Percentiles rank a stretch among this genome's conserved stretches.
Conservation (phyloP, 2,113 vertebrate species). For the Mustela lutreola region DNA sequence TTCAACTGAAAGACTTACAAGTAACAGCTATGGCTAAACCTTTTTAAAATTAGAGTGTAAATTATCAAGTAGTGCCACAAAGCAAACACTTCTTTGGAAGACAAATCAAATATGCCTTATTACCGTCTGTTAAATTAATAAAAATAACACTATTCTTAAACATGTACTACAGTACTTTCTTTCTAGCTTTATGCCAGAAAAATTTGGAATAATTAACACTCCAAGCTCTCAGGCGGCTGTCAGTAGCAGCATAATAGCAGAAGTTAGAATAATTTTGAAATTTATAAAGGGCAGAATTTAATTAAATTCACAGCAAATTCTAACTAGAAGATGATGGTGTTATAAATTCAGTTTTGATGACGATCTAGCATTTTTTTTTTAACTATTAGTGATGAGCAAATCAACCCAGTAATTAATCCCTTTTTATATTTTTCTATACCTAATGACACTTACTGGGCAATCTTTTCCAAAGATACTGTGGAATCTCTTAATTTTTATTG, state of each 20-base stretch:
- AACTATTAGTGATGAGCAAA: neutral
- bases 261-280: conserved; percentile 24
- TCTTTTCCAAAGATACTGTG: neutral
- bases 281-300: neutral
- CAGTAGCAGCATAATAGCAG: neutral
- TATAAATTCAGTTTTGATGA: neutral
- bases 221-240: neutral
- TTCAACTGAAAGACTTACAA: neutral
- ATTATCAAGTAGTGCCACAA: conserved; percentile 30
- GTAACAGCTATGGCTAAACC: neutral
- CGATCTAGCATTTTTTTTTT: neutral
- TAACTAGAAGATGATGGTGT: conserved; percentile 11
- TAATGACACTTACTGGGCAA: neutral
- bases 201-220: conserved; percentile 6
- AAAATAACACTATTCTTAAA: conserved; percentile 15
- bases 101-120: neutral
- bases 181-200: conserved; percentile 35
- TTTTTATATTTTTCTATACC: neutral
- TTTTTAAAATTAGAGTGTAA: conserved; percentile 31
- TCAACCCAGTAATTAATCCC: neutral
- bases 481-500: neutral
- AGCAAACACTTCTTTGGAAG: conserved; percentile 24
- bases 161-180: neutral
- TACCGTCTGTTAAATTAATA: neutral
- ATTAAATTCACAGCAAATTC: conserved; percentile 45